These are phyloP conservation scores for Sphaerodactylus townsendi DNA, from an alignment of 2,113 vertebrate genomes.

Conservation along the genomic window DNA sequence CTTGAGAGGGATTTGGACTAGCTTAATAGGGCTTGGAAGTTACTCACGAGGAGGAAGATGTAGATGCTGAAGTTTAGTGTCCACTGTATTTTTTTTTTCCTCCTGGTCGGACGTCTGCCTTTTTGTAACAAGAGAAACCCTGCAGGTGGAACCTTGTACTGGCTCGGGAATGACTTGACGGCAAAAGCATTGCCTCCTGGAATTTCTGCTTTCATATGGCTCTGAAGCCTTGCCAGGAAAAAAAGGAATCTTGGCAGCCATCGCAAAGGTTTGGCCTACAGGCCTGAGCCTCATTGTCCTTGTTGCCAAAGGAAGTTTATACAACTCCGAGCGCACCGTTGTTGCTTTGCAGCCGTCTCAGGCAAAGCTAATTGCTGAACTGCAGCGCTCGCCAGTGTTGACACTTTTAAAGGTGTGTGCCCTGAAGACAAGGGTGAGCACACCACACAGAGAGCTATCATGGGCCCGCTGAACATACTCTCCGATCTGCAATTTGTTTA, in stretches of 20 bases:
- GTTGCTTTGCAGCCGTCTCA: not conserved
- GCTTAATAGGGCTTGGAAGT: no score
- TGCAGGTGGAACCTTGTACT: not conserved
- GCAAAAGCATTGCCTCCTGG: not conserved
- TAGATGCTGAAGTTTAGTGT: not conserved
- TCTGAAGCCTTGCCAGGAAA: not conserved
- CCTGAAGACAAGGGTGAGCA: not conserved
- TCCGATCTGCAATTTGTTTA: conserved; percentile 8
- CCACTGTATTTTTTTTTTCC: not conserved
- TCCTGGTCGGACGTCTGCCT: not conserved
- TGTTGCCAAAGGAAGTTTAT: not conserved
- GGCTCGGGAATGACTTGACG: no score
- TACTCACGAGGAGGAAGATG: not conserved
- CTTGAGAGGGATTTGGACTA: no score
- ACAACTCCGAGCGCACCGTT: not conserved
- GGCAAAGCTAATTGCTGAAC: accelerated
- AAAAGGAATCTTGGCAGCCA: not conserved
- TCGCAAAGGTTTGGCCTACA: not conserved
- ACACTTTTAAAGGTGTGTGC: not conserved
- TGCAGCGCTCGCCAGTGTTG: not conserved
- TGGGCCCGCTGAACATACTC: not conserved
- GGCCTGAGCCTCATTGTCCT: not conserved
- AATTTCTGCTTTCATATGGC: not conserved
- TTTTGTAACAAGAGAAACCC: not conserved
- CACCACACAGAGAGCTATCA: not conserved